Percentiles rank a stretch among this genome's conserved stretches.
phyloP scores from a whole-genome alignment of 2,113 vertebrate genomes.

The Drymodes brunneopygia region DNA sequence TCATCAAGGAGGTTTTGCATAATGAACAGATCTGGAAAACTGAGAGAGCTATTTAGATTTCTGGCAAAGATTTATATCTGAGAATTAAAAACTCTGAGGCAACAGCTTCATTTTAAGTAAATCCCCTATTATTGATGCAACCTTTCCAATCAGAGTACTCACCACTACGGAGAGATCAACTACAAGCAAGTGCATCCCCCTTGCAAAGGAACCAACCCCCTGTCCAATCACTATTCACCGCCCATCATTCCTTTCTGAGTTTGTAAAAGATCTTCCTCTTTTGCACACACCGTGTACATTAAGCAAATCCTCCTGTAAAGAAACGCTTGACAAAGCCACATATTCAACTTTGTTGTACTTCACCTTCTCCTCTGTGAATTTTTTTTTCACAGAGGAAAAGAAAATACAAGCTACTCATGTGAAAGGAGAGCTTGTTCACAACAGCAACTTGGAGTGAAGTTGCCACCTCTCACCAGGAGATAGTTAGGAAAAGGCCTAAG shows the following conservation, averaged over 20 bases:
- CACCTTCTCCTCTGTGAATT: neutral
- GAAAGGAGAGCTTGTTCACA: neutral
- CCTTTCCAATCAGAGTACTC: neutral
- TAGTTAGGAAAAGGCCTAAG: neutral
- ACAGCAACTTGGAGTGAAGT: neutral
- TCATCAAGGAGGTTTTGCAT: neutral
- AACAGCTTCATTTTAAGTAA: neutral
- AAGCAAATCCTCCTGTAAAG: neutral
- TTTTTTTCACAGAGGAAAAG: neutral
- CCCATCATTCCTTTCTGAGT: neutral
- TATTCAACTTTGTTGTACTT: neutral
- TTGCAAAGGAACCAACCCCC: neutral
- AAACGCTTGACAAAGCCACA: neutral
- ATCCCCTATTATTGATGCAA: neutral
- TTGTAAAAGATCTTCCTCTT: neutral
- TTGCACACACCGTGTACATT: neutral
- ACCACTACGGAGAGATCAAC: neutral
- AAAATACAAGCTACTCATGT: neutral
- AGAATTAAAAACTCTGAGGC: constrained; percentile 4
- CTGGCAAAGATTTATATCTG: neutral
- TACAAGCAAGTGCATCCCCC: neutral
- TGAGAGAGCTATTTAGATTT: neutral
- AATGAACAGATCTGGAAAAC: neutral
- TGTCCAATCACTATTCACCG: neutral
- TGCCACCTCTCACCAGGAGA: neutral